Evolutionary conservation across 2,113 vertebrate species (phyloP), one percentile per base, ranked within the genome.

Genomic region (Stictonetta naevosa): DNA sequence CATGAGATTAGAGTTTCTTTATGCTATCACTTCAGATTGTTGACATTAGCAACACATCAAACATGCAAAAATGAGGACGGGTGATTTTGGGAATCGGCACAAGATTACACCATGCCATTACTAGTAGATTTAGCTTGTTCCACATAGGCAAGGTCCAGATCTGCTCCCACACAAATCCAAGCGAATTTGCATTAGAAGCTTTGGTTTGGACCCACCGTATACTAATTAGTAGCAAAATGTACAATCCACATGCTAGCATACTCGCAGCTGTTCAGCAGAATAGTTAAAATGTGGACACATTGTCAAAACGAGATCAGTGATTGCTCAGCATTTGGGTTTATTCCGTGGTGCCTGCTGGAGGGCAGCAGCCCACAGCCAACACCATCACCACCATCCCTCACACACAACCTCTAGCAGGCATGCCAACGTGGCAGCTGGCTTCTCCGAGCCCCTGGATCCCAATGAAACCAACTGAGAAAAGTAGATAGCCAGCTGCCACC

Each of bases 371-470:
- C 3, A 0, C 67, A 33, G 31, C 56, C 10, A 33, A 28, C 46
- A 29, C 55, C 58, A 14, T 19, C 29, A 3, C 19, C 5, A 26
- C 11, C 0, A 1, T 36, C 46, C 38, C 58, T 33, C 3, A 0
- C 4, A 13, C 44, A 53, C 46, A 53, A 6, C 8, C 26, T n/a
- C 62, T 19, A 42, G 53, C 62, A 31, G 67, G n/a, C 46, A 50
- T 10, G 58, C 36, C 81, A 91, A 25, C 14, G 5, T 3, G 62
- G 77, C 84, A 72, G 72, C 68, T 76, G 85, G 58, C 68, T 89
- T 42, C 81, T 69, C 56, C 2, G 0, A 48, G 36, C 58, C 48
- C 36, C 53, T 33, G 8, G 34, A 6, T 33, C 53, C 17, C 13
- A 26, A 0, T 11, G 34, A 83, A 88, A 50, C 34, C 76, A 90